Evolutionary conservation across 2,888 invertebrate species (phyloP), one percentile per base, ranked within the genome.

Genomic region (Drosophila histrio): DNA sequence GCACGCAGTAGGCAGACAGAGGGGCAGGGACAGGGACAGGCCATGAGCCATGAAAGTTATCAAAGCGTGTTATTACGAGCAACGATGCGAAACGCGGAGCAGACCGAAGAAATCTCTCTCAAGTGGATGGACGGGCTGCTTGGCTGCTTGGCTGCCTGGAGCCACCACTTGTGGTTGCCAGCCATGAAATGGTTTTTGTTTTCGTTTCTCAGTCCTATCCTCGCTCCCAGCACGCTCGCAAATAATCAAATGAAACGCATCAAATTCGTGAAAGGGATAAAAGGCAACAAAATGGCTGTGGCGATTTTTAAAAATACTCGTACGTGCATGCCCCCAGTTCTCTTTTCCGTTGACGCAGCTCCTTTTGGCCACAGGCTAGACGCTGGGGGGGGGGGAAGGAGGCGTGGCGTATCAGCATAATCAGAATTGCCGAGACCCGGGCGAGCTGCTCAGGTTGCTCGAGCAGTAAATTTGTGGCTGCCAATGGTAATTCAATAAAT

Each of bases 51-150:
- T 90, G 88, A 90, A 90, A 90, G 89, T 90, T 89, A 91, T 89
- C 83, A 88, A 89, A 89, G 89, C 90, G 89, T 91, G 90, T 89
- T 91, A 91, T 91, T 91, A 88, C 89, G 75, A 83, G 71, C 79
- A 87, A 73, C 73, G 75, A 80, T 75, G 88, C 88, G 79, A 72
- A 76, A 62, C 77, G 61, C 72, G 54, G 59, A 24, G 50, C 47
- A 32, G 26, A 32, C 34, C 46, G 26, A 60, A 47, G 47, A 53
- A 38, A 52, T 17, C 44, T 52, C 68, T 57, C 79, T 83, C 80
- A 80, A 80, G 80, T 86, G 83, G 87, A 47, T 67, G 63, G 47
- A 38, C 30, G 34, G 54, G 5, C 54, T 36, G 21, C n/a, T 36
- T 15, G 32, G 59, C 15, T 53, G 60, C 41, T 6, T 52, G 32